A percentile compares a stretch with the other conserved stretches of the same genome.
These are phyloP conservation scores for Drosophila anomelani DNA, from an alignment of 2,888 invertebrate genomes.

Conservation along the genomic window DNA sequence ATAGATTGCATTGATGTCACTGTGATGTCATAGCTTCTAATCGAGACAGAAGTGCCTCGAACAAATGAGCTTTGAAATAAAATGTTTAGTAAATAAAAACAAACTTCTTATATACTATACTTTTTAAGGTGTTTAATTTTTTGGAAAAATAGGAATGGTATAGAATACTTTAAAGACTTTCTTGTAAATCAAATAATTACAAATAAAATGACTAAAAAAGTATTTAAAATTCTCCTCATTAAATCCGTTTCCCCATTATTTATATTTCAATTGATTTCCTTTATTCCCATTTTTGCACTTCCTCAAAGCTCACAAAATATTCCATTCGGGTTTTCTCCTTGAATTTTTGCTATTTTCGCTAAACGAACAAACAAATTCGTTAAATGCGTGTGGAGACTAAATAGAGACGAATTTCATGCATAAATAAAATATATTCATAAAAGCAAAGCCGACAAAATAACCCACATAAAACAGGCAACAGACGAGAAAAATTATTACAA, in stretches of 20 bases:
- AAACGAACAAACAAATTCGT: constrained; percentile 12
- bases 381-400: constrained; percentile 19
- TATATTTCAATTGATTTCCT: constrained; percentile 1
- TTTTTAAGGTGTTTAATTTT: not conserved
- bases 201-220: not conserved
- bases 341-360: constrained; percentile 12
- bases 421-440: constrained; percentile 37
- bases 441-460: constrained; percentile 46
- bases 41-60: not conserved
- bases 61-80: not conserved
- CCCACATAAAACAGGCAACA: constrained; percentile 60
- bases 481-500: constrained; percentile 60
- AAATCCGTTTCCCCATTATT: not conserved
- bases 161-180: too few relatives aligned
- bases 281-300: not conserved
- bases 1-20: constrained; percentile 29
- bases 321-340: constrained; percentile 6
- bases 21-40: constrained; percentile 7
- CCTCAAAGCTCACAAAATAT: not conserved
- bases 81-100: not conserved
- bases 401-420: constrained; percentile 35
- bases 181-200: not conserved
- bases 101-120: too few relatives aligned
- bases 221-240: not conserved
- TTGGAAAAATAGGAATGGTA: too few relatives aligned